Conservation (phyloP, 2,888 invertebrate genomes). For the Willowsia nigromaculata region DNA sequence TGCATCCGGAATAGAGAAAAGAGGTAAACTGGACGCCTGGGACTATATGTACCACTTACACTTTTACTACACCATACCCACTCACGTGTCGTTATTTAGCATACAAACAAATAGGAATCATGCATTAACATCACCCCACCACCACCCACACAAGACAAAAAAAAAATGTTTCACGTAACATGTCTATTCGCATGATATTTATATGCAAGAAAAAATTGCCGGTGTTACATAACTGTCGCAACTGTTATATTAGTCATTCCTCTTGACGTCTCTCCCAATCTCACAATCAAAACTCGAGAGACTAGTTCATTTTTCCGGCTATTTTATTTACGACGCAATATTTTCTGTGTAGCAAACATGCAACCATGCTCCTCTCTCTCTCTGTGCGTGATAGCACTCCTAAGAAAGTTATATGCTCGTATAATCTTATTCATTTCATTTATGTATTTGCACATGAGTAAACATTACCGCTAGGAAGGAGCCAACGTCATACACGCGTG, state of each 20-base stretch:
- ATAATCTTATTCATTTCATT: background rate
- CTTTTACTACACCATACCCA: background rate
- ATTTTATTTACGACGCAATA: background rate
- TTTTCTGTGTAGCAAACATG: background rate
- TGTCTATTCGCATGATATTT: too few relatives aligned
- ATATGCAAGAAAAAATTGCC: too few relatives aligned
- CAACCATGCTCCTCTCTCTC: background rate
- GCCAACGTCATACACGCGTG: background rate
- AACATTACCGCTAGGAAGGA: background rate
- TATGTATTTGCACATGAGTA: background rate
- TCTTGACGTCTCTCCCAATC: background rate
- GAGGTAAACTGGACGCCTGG: constrained; percentile 54
- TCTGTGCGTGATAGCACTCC: background rate
- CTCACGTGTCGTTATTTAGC: background rate
- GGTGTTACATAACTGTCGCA: background rate
- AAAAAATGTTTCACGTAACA: background rate
- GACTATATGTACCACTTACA: background rate
- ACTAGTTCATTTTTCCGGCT: background rate
- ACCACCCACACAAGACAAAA: background rate
- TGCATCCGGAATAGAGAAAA: constrained; percentile 8
- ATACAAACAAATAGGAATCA: background rate
- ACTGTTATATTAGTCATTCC: background rate
- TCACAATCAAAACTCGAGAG: background rate
- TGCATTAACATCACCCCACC: too few relatives aligned
- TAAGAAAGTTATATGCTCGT: background rate